Conservation (phyloP, 1,140 invertebrate species). For the Drosophila melanica region DNA sequence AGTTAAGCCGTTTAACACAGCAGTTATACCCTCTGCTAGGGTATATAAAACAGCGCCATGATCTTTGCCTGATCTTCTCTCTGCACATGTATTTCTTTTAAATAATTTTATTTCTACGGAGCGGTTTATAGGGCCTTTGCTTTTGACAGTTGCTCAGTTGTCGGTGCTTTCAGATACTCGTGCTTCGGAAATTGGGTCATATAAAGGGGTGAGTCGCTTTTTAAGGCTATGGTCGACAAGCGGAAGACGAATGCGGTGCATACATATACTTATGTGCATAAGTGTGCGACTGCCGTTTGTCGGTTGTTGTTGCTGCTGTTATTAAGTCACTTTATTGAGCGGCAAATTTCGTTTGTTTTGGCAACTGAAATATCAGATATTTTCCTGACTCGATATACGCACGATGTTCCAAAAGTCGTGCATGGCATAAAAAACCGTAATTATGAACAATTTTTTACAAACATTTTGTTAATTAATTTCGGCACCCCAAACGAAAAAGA, state of each 20-base stretch:
- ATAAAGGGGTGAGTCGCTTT: slow-evolving; percentile 16
- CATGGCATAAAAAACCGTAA: slow-evolving; percentile 52
- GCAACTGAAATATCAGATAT: slow-evolving; percentile 38
- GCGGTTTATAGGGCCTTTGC: slow-evolving; percentile 24
- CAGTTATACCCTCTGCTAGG: neutral
- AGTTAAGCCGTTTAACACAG: neutral
- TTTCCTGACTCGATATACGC: slow-evolving; percentile 25
- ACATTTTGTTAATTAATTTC: slow-evolving; percentile 80
- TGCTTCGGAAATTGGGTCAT: slow-evolving; percentile 60
- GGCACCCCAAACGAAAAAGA: slow-evolving; percentile 28
- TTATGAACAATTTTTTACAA: slow-evolving; percentile 73
- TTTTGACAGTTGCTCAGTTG: slow-evolving; percentile 39
- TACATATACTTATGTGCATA: slow-evolving; percentile 25
- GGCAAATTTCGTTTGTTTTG: slow-evolving; percentile 62
- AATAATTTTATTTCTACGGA: slow-evolving; percentile 8
- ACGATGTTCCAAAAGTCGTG: slow-evolving; percentile 61
- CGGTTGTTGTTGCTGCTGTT: slow-evolving; percentile 33
- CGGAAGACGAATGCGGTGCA: slow-evolving; percentile 40
- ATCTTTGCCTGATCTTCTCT: slow-evolving; percentile 9
- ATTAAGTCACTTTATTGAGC: slow-evolving; percentile 78
- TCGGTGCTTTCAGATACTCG: slow-evolving; percentile 37
- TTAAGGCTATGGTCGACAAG: slow-evolving; percentile 25
- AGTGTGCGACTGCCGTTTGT: slow-evolving; percentile 17
- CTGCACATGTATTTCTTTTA: slow-evolving; percentile 7
- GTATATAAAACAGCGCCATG: neutral